phyloP scores from a whole-genome alignment of 2,888 invertebrate genomes.

The Zootermopsis nevadensis region DNA sequence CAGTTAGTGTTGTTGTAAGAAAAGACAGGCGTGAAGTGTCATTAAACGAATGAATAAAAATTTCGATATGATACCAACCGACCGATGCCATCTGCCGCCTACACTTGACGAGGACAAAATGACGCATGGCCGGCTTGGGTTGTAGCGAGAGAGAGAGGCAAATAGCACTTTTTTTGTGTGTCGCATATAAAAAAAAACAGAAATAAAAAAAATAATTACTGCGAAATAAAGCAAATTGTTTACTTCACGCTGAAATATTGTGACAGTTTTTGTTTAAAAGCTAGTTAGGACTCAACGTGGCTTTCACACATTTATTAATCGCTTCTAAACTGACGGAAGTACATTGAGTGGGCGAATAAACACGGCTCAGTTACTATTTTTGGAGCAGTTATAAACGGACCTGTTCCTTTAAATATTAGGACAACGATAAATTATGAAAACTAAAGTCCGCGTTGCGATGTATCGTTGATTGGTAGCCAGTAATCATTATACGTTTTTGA shows the following conservation, averaged over 20 bases:
- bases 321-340: neutral
- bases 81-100: slow-evolving; percentile 15
- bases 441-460: too few species aligned
- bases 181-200: too few species aligned
- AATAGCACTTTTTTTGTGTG: neutral
- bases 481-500: too few species aligned
- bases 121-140: neutral
- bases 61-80: slow-evolving; percentile 7
- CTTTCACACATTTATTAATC: neutral
- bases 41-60: slow-evolving; percentile 33
- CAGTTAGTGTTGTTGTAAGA: slow-evolving; percentile 14
- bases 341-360: neutral
- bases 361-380: neutral
- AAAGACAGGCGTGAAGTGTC: slow-evolving; percentile 36
- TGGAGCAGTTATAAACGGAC: too few species aligned
- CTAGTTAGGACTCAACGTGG: neutral
- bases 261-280: neutral
- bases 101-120: neutral
- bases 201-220: neutral
- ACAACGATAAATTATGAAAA: too few species aligned
- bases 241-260: neutral
- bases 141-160: neutral
- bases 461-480: too few species aligned
- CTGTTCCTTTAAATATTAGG: too few species aligned
- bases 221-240: neutral